These are phyloP conservation scores for Turritopsis rubra DNA, from an alignment of 30 jellyfish, hydroid and myxozoan genomes.

Conservation along the genomic window DNA sequence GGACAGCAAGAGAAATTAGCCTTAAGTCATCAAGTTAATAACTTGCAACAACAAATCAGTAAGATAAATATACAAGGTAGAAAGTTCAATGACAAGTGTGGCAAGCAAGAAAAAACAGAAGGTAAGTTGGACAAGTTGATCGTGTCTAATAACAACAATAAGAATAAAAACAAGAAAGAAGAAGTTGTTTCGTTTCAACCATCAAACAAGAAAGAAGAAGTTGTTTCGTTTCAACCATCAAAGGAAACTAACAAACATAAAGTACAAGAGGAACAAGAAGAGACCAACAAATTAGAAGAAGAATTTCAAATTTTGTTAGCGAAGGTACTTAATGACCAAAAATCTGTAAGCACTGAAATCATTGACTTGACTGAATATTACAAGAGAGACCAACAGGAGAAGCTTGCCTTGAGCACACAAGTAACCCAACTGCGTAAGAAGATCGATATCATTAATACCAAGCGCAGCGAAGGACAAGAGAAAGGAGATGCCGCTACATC, in stretches of 20 bases:
- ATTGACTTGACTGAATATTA: background rate
- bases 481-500: background rate
- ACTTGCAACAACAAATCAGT: background rate
- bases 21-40: background rate
- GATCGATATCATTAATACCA: background rate
- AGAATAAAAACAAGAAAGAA: no score
- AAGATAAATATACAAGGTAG: background rate
- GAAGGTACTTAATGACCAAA: slow-evolving; percentile 2
- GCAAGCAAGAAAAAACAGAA: no score
- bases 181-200: background rate
- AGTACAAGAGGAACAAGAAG: background rate
- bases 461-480: background rate
- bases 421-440: background rate
- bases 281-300: background rate
- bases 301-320: background rate
- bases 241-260: background rate
- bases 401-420: background rate
- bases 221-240: background rate
- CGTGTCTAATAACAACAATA: no score
- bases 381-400: background rate
- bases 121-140: no score
- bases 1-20: background rate
- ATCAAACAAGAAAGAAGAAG: no score
- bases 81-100: background rate
- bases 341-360: background rate